These are phyloP conservation scores for Rhaphigaster nebulosa DNA, from an alignment of 2,888 invertebrate genomes.

Conservation along the genomic window DNA sequence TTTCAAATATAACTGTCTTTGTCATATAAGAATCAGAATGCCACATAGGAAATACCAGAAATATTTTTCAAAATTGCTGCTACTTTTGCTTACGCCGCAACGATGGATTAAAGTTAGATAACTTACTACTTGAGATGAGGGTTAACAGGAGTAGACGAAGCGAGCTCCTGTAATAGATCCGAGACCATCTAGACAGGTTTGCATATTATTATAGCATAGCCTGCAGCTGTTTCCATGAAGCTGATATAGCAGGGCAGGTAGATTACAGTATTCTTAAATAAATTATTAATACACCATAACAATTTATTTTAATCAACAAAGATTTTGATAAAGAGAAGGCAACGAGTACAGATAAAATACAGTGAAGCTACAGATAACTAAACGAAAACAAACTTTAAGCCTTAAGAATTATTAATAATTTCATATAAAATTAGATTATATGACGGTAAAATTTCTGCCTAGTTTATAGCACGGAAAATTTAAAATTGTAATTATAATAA, in stretches of 20 bases:
- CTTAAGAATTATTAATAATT: too few relatives aligned
- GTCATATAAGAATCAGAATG: too few relatives aligned
- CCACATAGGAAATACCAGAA: too few relatives aligned
- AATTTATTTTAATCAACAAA: neutral
- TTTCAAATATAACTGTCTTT: too few relatives aligned
- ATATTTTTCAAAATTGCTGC: neutral
- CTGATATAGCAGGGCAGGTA: neutral
- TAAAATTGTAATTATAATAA: too few relatives aligned
- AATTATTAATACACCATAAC: neutral
- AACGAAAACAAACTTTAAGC: too few relatives aligned
- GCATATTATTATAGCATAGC: conserved; percentile 22
- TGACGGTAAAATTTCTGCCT: too few relatives aligned
- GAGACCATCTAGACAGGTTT: conserved; percentile 13
- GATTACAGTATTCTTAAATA: neutral
- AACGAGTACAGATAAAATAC: too few relatives aligned
- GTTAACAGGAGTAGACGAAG: neutral
- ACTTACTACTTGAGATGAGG: neutral
- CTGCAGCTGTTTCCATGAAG: neutral
- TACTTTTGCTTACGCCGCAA: neutral
- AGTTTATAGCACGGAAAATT: too few relatives aligned
- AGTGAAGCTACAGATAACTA: too few relatives aligned
- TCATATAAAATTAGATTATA: too few relatives aligned
- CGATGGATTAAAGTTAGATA: neutral
- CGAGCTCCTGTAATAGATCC: neutral
- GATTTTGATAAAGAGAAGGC: neutral